A percentile compares a stretch with the other conserved stretches of the same genome.
These are phyloP conservation scores for Euclidia mi DNA, from an alignment of 2,888 invertebrate genomes.

Conservation along the genomic window DNA sequence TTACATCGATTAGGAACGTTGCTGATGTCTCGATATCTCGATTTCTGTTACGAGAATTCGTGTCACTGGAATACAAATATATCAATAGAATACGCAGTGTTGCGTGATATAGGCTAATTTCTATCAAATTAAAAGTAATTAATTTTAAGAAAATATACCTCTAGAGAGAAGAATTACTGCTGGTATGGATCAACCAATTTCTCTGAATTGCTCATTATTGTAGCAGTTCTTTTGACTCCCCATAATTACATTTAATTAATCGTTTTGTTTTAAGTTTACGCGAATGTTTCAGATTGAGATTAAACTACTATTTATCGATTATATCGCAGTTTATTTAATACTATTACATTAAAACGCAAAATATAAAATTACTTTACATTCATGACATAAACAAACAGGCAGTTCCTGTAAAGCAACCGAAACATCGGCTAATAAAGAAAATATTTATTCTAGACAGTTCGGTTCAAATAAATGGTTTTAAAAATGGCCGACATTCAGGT, in stretches of 20 bases:
- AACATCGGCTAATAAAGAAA: too few relatives aligned
- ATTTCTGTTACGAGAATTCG: slow-evolving; percentile 51
- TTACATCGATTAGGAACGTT: slow-evolving; percentile 64
- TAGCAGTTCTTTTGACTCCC: not conserved
- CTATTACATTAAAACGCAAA: too few relatives aligned
- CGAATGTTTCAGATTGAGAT: too few relatives aligned
- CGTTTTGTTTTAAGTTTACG: not conserved
- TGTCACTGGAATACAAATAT: slow-evolving; percentile 54
- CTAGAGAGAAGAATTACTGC: slow-evolving; percentile 1
- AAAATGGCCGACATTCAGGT: too few relatives aligned
- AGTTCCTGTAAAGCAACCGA: too few relatives aligned
- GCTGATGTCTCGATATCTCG: slow-evolving; percentile 53
- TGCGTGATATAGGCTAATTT: slow-evolving; percentile 33
- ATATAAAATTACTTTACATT: too few relatives aligned
- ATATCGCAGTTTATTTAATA: too few relatives aligned
- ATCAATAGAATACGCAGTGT: slow-evolving; percentile 47
- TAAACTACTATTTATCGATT: too few relatives aligned
- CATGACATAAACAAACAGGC: too few relatives aligned
- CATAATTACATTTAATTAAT: not conserved
- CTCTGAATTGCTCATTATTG: not conserved
- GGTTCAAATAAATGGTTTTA: too few relatives aligned
- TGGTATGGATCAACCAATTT: too few relatives aligned
- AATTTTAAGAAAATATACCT: slow-evolving; percentile 33
- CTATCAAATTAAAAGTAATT: slow-evolving; percentile 30
- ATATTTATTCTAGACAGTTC: too few relatives aligned